Evolutionary conservation across 1,140 invertebrate genomes (phyloP).

Genomic region (Zaprionus taronus): DNA sequence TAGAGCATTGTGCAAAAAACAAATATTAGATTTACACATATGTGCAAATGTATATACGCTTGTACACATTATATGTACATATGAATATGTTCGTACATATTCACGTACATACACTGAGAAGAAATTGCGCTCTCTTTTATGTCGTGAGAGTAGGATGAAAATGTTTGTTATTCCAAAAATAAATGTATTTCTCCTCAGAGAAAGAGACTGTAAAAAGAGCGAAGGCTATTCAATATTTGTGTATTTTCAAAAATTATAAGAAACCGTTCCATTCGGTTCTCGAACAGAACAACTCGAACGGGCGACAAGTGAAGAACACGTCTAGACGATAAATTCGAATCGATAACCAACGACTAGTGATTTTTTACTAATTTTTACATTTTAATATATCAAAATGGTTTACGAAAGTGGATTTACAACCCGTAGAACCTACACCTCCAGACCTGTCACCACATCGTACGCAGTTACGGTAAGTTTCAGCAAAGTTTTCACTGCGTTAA

Average conservation of each 20-base stretch:
- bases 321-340: constrained; percentile 67
- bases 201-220: constrained; percentile 39
- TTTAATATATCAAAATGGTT: constrained; percentile 88
- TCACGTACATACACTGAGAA: constrained; percentile 53
- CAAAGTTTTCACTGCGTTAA: constrained; percentile 28
- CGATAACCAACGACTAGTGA: constrained; percentile 64
- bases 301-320: constrained; percentile 83
- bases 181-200: constrained; percentile 67
- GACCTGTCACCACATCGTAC: constrained; percentile 90
- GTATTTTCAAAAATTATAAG: constrained; percentile 77
- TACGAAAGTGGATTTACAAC: constrained; percentile 95
- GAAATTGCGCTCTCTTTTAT: constrained; percentile 62
- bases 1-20: background rate
- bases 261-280: constrained; percentile 56
- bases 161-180: constrained; percentile 84
- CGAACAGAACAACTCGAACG: constrained; percentile 83
- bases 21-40: constrained; percentile 19
- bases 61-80: constrained; percentile 3
- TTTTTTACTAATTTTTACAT: constrained; percentile 48
- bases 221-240: constrained; percentile 57
- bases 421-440: constrained; percentile 90
- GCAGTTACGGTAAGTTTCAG: constrained; percentile 90
- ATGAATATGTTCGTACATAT: constrained; percentile 21
- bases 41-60: constrained; percentile 17
- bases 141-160: constrained; percentile 67